phyloP scores from a whole-genome alignment of 2,113 vertebrate species.

The Carassius gibelio region DNA sequence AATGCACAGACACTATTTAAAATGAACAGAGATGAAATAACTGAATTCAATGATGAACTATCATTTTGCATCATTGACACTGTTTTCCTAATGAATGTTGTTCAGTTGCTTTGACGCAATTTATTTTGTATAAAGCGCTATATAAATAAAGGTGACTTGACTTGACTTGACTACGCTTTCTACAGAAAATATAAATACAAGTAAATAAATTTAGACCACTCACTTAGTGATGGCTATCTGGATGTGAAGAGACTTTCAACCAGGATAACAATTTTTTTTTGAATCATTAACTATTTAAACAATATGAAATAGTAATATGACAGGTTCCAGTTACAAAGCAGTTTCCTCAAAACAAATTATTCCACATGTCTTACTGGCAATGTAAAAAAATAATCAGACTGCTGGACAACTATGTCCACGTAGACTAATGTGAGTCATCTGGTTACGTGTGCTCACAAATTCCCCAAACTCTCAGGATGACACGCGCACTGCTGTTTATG shows the following conservation, averaged over 20 bases:
- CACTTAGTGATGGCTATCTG: neutral
- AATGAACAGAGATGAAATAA: too few relatives aligned
- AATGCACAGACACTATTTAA: too few relatives aligned
- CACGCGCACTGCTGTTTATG: slow-evolving; percentile 21
- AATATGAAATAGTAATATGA: neutral
- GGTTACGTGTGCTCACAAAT: slow-evolving; percentile 22
- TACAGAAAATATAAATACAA: neutral
- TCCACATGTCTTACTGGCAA: neutral
- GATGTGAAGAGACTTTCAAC: neutral
- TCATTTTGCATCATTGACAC: too few relatives aligned
- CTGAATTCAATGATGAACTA: too few relatives aligned
- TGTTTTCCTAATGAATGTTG: too few relatives aligned
- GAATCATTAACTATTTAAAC: neutral
- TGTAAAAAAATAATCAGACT: neutral
- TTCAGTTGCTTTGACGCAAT: too few relatives aligned
- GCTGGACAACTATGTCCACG: neutral
- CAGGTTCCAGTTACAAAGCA: neutral
- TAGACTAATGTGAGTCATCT: slow-evolving; percentile 5
- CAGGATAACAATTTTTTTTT: neutral
- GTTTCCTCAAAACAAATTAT: neutral
- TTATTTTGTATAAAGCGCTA: too few relatives aligned
- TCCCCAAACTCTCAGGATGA: slow-evolving; percentile 3
- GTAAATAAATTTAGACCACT: neutral
- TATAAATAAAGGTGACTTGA: too few relatives aligned
- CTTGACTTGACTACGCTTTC: too few relatives aligned